phyloP scores from a whole-genome alignment of 2,113 vertebrate species.

The Podarcis cretensis region DNA sequence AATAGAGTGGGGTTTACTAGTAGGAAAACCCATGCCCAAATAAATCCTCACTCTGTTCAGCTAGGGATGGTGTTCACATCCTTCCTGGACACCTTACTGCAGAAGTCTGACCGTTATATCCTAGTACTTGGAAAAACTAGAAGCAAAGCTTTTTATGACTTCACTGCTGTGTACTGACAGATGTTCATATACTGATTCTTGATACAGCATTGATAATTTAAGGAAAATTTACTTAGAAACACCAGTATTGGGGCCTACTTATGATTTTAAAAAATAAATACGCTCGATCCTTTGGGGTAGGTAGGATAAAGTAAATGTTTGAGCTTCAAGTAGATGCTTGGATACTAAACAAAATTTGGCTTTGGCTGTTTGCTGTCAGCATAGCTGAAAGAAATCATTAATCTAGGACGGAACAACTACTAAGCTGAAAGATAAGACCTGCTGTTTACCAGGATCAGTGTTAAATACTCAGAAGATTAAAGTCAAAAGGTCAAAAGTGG shows the following conservation, averaged over 20 bases:
- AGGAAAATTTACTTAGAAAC: neutral
- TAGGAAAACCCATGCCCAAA: neutral
- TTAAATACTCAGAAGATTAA: conserved; percentile 20
- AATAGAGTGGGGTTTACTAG: neutral
- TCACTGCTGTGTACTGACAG: neutral
- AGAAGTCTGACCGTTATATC: neutral
- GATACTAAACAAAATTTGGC: neutral
- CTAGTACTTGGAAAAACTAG: neutral
- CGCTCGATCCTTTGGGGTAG: neutral
- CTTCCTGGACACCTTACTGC: neutral
- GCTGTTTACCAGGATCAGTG: conserved; percentile 8
- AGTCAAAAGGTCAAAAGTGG: conserved; percentile 6
- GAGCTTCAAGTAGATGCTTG: conserved; percentile 5
- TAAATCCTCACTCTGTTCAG: neutral
- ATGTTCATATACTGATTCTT: neutral
- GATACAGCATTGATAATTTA: neutral
- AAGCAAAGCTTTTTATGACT: neutral
- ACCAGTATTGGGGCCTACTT: neutral
- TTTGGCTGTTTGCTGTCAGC: conserved; percentile 2
- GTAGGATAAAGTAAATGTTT: neutral
- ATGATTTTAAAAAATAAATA: neutral
- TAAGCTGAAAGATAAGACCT: conserved; percentile 21
- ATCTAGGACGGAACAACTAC: neutral
- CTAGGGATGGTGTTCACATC: neutral
- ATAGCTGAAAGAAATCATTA: neutral